phyloP scores from a whole-genome alignment of 2,888 invertebrate species.

The Chloromyia formosa region DNA sequence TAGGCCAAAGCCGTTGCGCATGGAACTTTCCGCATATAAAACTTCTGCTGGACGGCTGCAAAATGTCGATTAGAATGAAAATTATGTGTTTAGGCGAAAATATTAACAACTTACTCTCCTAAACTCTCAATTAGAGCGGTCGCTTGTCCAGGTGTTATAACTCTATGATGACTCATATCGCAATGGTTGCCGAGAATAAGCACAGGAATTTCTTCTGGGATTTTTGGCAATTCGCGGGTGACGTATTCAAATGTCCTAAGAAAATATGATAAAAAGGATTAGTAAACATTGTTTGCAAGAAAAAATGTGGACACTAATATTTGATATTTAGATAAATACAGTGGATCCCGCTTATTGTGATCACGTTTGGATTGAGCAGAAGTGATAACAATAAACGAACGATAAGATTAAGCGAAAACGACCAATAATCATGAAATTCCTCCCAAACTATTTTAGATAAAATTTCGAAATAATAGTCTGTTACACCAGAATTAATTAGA shows the following conservation, averaged over 20 bases:
- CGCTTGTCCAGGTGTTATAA: constrained; percentile 78
- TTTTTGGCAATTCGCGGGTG: constrained; percentile 82
- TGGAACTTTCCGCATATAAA: constrained; percentile 90
- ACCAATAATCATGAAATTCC: too few species aligned
- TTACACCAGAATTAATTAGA: too few species aligned
- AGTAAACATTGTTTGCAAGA: neutral
- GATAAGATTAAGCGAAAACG: too few species aligned
- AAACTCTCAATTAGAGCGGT: constrained; percentile 73
- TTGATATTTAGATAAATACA: too few species aligned
- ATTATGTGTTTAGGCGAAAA: neutral
- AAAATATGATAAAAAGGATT: neutral
- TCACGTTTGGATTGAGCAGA: too few species aligned
- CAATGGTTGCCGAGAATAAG: constrained; percentile 93
- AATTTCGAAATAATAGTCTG: too few species aligned
- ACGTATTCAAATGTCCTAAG: constrained; percentile 93
- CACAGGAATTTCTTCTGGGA: constrained; percentile 82
- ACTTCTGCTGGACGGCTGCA: constrained; percentile 71
- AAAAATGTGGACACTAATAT: too few species aligned
- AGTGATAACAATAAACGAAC: too few species aligned
- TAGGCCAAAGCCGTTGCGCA: constrained; percentile 95
- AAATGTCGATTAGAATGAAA: too few species aligned
- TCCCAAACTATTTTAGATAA: too few species aligned
- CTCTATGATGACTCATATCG: constrained; percentile 96
- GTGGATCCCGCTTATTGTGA: too few species aligned
- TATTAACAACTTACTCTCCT: constrained; percentile 64